A percentile compares a stretch with the other conserved stretches of the same genome.
Conservation (phyloP, 2,888 invertebrate species). For the Dendrolimus pini region DNA sequence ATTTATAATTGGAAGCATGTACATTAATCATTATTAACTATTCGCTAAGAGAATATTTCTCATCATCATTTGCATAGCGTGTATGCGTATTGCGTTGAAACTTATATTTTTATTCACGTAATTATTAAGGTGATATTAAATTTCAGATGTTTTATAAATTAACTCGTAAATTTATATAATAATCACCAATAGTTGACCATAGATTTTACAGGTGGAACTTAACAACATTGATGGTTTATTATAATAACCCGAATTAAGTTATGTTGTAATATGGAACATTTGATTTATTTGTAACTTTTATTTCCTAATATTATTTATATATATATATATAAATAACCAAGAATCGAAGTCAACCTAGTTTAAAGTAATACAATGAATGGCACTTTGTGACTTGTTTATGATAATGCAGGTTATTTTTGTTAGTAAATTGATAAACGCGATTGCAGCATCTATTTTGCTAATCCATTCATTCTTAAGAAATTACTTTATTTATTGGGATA, state of each 20-base stretch:
- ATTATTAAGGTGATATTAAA: conserved; percentile 1
- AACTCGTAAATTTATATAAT: neutral
- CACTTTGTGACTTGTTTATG: too few relatives aligned
- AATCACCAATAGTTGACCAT: neutral
- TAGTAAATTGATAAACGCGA: too few relatives aligned
- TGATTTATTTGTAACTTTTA: neutral
- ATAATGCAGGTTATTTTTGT: too few relatives aligned
- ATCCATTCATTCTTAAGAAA: too few relatives aligned
- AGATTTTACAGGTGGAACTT: neutral
- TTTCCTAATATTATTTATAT: too few relatives aligned
- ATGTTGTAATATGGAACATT: neutral
- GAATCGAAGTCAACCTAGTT: too few relatives aligned
- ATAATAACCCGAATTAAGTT: neutral
- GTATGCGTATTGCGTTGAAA: neutral
- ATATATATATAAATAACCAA: too few relatives aligned
- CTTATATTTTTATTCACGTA: conserved; percentile 1
- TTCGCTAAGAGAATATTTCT: conserved; percentile 29
- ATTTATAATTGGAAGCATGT: conserved; percentile 43
- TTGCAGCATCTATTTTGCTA: too few relatives aligned
- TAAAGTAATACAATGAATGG: too few relatives aligned
- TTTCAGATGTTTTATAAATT: neutral
- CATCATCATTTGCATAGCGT: conserved; percentile 15
- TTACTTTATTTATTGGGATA: too few relatives aligned
- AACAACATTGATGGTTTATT: neutral
- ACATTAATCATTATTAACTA: conserved; percentile 51